These are phyloP conservation scores for Calliopum simillimum DNA, from an alignment of 2,888 invertebrate genomes.

Conservation along the genomic window DNA sequence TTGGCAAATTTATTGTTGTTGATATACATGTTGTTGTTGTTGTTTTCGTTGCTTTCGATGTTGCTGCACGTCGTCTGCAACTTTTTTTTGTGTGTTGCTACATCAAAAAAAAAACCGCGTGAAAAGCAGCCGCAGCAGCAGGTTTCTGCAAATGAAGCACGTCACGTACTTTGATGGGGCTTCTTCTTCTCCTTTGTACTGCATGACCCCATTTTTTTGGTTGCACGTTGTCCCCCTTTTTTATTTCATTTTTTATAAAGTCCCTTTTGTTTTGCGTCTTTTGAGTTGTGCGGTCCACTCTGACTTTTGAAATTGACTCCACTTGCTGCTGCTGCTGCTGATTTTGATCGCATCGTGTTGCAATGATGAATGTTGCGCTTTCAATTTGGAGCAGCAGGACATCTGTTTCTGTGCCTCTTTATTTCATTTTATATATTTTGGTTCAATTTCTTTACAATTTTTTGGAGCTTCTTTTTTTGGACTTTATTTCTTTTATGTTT, in stretches of 20 bases:
- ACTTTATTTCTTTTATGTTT: conserved; percentile 29
- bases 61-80: no score
- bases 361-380: conserved; percentile 59
- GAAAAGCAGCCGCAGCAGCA: conserved; percentile 26
- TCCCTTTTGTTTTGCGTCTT: conserved; percentile 5
- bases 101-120: no score
- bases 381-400: conserved; percentile 64
- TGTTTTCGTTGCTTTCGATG: no score
- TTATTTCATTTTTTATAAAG: background rate
- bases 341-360: conserved; percentile 17
- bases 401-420: conserved; percentile 58
- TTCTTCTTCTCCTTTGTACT: conserved; percentile 35
- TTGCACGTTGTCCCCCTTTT: conserved; percentile 3
- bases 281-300: conserved; percentile 2
- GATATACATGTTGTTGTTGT: no score
- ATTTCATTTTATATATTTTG: background rate
- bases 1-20: no score
- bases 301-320: conserved; percentile 27
- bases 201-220: conserved; percentile 53
- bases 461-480: conserved; percentile 8
- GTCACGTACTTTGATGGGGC: conserved; percentile 31
- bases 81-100: no score
- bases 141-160: conserved; percentile 27
- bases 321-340: conserved; percentile 15
- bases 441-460: conserved; percentile 4